These are phyloP conservation scores for Zalophus californianus DNA, from an alignment of 2,797 vertebrate species.

Conservation along the genomic window DNA sequence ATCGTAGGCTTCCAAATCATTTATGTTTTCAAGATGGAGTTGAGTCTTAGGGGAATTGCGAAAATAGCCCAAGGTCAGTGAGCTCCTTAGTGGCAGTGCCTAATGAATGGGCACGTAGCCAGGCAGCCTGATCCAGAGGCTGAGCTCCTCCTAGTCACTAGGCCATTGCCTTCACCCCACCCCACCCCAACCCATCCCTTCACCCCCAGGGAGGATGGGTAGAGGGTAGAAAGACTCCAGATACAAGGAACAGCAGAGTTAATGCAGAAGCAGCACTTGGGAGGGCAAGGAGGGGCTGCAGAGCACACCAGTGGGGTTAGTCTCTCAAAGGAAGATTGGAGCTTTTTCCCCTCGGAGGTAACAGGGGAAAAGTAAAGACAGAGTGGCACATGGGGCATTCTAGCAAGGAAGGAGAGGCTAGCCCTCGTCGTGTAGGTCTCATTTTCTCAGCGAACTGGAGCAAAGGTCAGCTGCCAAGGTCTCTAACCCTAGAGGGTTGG, in stretches of 20 bases:
- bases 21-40: background rate
- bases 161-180: background rate
- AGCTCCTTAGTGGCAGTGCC: background rate
- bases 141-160: background rate
- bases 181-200: background rate
- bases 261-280: background rate
- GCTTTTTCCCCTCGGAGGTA: background rate
- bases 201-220: background rate
- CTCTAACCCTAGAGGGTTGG: background rate
- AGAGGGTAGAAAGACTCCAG: background rate
- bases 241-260: background rate
- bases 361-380: background rate
- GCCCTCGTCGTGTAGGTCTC: background rate
- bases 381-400: background rate
- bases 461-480: background rate
- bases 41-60: background rate
- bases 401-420: background rate
- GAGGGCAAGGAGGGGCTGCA: background rate
- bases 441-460: background rate
- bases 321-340: slow-evolving; percentile 4
- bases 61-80: background rate
- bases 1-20: background rate
- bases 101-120: background rate
- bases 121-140: background rate
- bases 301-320: background rate